These are phyloP conservation scores for Heterodera filipjevi DNA, from an alignment of 2,888 invertebrate genomes.

Conservation along the genomic window DNA sequence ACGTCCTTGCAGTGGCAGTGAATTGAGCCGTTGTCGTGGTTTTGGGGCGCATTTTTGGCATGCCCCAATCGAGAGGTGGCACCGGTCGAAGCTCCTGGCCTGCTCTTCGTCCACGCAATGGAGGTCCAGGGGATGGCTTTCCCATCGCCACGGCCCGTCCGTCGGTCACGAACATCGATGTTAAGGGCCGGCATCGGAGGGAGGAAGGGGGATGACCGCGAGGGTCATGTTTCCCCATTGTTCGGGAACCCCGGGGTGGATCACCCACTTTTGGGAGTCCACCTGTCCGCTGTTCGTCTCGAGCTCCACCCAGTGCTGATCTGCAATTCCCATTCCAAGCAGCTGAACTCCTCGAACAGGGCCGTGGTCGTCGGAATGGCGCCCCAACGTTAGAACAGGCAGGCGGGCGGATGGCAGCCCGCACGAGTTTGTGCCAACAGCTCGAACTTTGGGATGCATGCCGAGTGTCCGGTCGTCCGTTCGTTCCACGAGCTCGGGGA, in stretches of 20 bases:
- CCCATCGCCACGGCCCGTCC: background rate
- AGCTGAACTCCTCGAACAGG: background rate
- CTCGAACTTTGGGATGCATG: background rate
- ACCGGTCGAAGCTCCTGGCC: background rate
- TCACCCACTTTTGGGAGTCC: background rate
- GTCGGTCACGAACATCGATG: background rate
- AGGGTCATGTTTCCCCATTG: background rate
- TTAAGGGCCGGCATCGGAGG: background rate
- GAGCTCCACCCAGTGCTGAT: background rate
- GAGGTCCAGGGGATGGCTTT: background rate
- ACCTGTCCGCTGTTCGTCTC: background rate
- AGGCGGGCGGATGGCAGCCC: background rate
- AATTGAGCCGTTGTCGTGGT: background rate
- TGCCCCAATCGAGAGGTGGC: background rate
- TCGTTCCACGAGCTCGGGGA: conserved; percentile 10
- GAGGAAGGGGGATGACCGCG: background rate
- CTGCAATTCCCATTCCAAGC: background rate
- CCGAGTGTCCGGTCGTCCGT: background rate
- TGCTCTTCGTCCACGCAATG: background rate
- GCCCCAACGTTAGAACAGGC: background rate
- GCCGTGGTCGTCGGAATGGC: background rate
- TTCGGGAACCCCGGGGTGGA: background rate
- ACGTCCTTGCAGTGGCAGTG: background rate
- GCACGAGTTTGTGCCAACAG: conserved; percentile 8
- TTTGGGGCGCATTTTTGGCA: background rate